Conservation (phyloP, 2,797 vertebrate genomes). For the Protosalanx chinensis region DNA sequence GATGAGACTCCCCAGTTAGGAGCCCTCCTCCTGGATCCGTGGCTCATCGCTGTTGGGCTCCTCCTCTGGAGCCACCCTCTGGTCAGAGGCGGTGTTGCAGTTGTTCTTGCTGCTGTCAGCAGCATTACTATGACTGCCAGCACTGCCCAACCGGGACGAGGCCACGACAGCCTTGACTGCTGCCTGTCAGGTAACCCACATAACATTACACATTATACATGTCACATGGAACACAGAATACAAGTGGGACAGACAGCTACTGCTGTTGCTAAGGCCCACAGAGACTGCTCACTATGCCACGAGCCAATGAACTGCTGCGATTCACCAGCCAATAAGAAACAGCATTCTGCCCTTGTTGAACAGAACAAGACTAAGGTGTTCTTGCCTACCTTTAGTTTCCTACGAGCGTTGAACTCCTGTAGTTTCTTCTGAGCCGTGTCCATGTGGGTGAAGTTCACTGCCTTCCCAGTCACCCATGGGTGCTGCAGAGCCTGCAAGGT, state of each 20-base stretch:
- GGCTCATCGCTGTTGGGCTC: slow-evolving; percentile 42
- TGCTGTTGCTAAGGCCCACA: no score
- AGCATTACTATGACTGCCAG: slow-evolving; percentile 68
- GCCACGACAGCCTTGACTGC: slow-evolving; percentile 87
- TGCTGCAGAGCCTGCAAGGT: slow-evolving; percentile 85
- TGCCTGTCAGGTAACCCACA: slow-evolving; percentile 63
- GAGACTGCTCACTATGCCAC: neutral
- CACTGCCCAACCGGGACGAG: slow-evolving; percentile 79
- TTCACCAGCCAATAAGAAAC: neutral
- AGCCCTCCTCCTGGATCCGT: slow-evolving; percentile 45
- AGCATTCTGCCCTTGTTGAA: neutral
- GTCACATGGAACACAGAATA: neutral
- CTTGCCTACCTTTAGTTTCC: slow-evolving; percentile 82
- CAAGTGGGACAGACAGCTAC: neutral
- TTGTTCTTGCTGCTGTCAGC: slow-evolving; percentile 64
- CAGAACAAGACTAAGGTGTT: neutral
- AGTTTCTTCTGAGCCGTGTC: slow-evolving; percentile 87
- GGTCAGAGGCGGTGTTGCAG: slow-evolving; percentile 46
- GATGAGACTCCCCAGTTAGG: slow-evolving; percentile 42
- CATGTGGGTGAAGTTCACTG: slow-evolving; percentile 86
- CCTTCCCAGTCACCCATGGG: slow-evolving; percentile 86
- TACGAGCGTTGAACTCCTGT: slow-evolving; percentile 85
- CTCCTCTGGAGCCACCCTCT: slow-evolving; percentile 36
- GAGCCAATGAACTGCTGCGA: no score
- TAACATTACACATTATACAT: neutral